Evolutionary conservation across 2,113 vertebrate genomes (phyloP).

Genomic region (Charadrius vociferus): DNA sequence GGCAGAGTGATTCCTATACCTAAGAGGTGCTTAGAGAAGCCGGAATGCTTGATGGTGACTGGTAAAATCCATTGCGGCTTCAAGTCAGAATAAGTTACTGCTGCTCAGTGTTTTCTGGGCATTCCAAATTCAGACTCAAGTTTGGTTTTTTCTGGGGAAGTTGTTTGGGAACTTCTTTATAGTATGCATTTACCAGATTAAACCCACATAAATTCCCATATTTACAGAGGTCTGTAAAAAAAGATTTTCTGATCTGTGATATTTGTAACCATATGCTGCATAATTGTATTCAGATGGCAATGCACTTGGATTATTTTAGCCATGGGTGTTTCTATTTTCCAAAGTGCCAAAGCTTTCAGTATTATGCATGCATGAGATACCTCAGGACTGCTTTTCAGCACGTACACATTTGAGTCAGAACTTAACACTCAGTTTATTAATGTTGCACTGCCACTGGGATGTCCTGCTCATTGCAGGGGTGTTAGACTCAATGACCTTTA

Average conservation of each 20-base stretch:
- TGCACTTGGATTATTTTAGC: neutral
- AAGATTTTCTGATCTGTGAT: neutral
- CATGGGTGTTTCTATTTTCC: neutral
- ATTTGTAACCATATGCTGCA: neutral
- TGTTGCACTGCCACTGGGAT: neutral
- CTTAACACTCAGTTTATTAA: neutral
- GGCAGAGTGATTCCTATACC: neutral
- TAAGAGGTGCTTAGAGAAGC: neutral
- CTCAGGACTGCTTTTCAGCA: neutral
- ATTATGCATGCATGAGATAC: fast-evolving
- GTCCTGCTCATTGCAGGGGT: neutral
- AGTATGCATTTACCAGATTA: neutral
- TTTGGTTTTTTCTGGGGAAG: neutral
- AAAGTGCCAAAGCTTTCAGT: neutral
- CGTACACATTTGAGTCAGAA: neutral
- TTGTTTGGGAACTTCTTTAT: neutral
- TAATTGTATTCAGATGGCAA: neutral
- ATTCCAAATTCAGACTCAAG: neutral
- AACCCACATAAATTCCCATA: neutral
- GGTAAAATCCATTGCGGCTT: neutral
- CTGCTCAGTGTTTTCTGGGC: neutral
- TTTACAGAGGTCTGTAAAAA: neutral
- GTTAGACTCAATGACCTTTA: neutral
- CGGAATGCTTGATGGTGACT: neutral
- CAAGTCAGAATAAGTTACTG: neutral